phyloP scores from a whole-genome alignment of 2,888 invertebrate genomes.

The Luperina nickerlii region DNA sequence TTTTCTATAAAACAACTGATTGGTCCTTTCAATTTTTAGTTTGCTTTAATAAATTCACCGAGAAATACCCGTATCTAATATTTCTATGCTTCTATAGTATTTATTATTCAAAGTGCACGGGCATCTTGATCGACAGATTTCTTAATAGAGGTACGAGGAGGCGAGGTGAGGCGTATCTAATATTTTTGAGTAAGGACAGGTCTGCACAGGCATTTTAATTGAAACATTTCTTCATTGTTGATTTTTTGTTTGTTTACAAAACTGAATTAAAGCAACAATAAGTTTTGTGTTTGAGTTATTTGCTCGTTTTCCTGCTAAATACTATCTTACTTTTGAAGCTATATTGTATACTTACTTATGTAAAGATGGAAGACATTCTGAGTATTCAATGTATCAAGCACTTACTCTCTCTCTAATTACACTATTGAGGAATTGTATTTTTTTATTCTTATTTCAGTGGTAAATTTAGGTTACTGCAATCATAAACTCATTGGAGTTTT shows the following conservation, averaged over 20 bases:
- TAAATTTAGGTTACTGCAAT: neutral
- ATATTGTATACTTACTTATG: neutral
- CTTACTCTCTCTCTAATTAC: neutral
- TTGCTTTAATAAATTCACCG: neutral
- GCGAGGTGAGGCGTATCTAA: neutral
- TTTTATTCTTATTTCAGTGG: neutral
- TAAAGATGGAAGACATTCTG: neutral
- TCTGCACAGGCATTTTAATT: neutral
- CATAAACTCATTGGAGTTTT: neutral
- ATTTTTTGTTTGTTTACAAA: slow-evolving; percentile 5
- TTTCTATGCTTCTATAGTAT: neutral
- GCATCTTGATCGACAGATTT: neutral
- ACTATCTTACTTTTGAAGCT: neutral
- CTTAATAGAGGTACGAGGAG: too few species aligned
- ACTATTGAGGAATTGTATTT: neutral
- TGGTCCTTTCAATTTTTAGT: neutral
- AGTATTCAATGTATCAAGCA: neutral
- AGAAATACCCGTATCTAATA: neutral
- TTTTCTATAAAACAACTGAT: neutral
- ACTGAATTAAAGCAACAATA: neutral
- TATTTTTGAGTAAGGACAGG: neutral
- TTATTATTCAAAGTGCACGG: neutral
- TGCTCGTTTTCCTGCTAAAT: neutral
- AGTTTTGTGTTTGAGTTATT: neutral
- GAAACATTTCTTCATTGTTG: neutral